Evolutionary conservation across 2,113 vertebrate genomes (phyloP).

Genomic region (Pan troglodytes): DNA sequence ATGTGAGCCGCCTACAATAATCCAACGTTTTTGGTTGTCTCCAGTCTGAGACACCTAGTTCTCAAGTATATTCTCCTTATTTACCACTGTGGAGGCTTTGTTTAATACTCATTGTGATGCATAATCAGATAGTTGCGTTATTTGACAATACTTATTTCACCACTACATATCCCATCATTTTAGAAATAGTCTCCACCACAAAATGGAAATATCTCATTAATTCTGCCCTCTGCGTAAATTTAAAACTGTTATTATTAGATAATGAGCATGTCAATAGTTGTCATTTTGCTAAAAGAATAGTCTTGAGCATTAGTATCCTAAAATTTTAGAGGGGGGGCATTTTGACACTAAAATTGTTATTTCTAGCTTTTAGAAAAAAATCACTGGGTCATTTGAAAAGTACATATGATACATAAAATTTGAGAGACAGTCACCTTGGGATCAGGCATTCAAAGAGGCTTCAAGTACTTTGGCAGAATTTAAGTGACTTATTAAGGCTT

Average conservation of each 20-base stretch:
- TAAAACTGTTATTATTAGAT: constrained; percentile 7
- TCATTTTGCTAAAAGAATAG: background rate
- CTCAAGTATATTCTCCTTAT: background rate
- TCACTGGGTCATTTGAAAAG: background rate
- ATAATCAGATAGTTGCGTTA: background rate
- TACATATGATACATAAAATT: background rate
- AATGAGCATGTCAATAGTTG: background rate
- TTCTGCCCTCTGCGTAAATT: constrained; percentile 16
- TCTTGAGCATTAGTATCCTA: background rate
- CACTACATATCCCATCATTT: background rate
- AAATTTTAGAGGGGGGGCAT: background rate
- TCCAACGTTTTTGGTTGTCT: background rate
- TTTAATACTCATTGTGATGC: background rate
- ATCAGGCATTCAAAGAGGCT: background rate
- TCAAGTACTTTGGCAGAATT: background rate
- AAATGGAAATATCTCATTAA: constrained; percentile 43
- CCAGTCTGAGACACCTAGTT: background rate
- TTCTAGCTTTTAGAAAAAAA: constrained; percentile 37
- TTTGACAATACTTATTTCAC: background rate
- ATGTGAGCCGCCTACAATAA: background rate
- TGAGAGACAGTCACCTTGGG: background rate
- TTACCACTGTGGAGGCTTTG: background rate
- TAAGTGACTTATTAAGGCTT: background rate
- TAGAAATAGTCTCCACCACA: background rate
- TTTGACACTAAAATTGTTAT: background rate